Evolutionary conservation across 2,113 vertebrate genomes (phyloP).

Genomic region (Nerophis ophidion): DNA sequence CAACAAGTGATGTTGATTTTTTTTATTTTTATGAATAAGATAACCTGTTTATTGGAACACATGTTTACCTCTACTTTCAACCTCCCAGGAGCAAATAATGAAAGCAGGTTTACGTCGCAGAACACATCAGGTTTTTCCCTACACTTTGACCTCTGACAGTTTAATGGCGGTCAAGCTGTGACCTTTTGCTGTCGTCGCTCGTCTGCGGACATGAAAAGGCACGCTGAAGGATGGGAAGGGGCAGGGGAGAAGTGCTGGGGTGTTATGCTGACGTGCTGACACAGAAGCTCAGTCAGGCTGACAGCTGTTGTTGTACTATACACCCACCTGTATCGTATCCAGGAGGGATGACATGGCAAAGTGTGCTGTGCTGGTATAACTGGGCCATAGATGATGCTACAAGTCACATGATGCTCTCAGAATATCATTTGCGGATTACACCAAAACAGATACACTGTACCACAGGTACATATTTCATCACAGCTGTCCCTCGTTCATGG

Average conservation of each 20-base stretch:
- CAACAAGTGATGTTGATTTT: too few species aligned
- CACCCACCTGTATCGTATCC: conserved; percentile 25
- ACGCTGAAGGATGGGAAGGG: conserved; percentile 35
- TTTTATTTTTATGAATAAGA: not conserved
- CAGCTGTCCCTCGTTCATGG: too few species aligned
- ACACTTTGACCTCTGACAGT: conserved; percentile 43
- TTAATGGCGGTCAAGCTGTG: conserved; percentile 47
- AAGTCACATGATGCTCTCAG: not conserved
- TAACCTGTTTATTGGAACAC: not conserved
- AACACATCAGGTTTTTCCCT: conserved; percentile 11
- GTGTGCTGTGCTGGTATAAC: not conserved
- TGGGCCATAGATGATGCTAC: not conserved
- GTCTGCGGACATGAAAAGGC: conserved; percentile 38
- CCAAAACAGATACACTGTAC: too few species aligned
- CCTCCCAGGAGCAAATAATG: not conserved
- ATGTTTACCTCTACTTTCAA: not conserved
- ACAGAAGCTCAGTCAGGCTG: conserved; percentile 4
- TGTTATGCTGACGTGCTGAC: conserved; percentile 39
- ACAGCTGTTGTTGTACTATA: conserved; percentile 22
- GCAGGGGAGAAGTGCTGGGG: conserved; percentile 5
- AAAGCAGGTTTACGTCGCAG: conserved; percentile 25
- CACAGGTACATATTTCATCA: too few species aligned
- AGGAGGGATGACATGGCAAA: not conserved
- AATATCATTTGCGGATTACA: not conserved
- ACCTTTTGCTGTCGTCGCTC: conserved; percentile 54